These are phyloP conservation scores for Macaca mulatta DNA, from an alignment of 2,113 vertebrate species.

Conservation along the genomic window DNA sequence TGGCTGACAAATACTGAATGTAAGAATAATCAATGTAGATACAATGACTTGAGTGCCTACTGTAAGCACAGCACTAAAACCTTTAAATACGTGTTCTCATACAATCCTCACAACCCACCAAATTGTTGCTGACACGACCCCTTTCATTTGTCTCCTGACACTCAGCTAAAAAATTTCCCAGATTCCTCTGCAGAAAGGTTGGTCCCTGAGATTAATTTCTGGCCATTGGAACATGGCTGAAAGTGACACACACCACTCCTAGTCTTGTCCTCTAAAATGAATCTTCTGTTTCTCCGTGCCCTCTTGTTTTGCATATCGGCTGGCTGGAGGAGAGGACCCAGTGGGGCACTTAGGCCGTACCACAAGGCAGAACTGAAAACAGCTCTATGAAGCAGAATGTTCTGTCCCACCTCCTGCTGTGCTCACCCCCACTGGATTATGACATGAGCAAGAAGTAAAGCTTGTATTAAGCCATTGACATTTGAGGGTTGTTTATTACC, in stretches of 20 bases:
- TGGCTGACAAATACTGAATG: neutral
- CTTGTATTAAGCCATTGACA: neutral
- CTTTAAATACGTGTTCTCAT: neutral
- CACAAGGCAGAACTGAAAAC: neutral
- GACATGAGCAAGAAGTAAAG: neutral
- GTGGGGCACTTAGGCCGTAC: rapidly evolving
- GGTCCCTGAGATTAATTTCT: neutral
- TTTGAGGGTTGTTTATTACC: neutral
- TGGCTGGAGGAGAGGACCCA: neutral
- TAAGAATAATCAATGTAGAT: neutral
- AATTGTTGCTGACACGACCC: rapidly evolving
- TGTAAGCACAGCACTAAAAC: neutral
- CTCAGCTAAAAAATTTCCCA: neutral
- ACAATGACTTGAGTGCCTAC: rapidly evolving
- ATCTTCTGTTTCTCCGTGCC: rapidly evolving
- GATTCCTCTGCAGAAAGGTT: neutral
- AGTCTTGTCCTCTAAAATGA: neutral
- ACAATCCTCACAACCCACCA: neutral
- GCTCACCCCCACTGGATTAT: rapidly evolving
- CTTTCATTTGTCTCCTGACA: neutral
- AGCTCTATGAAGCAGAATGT: neutral
- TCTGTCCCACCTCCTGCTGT: rapidly evolving
- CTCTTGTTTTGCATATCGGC: neutral
- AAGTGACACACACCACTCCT: neutral
- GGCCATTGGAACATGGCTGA: neutral